Evolutionary conservation across 2,797 vertebrate species (phyloP), one percentile per base, ranked within the genome.

Genomic region (Cyprinodon diabolis): DNA sequence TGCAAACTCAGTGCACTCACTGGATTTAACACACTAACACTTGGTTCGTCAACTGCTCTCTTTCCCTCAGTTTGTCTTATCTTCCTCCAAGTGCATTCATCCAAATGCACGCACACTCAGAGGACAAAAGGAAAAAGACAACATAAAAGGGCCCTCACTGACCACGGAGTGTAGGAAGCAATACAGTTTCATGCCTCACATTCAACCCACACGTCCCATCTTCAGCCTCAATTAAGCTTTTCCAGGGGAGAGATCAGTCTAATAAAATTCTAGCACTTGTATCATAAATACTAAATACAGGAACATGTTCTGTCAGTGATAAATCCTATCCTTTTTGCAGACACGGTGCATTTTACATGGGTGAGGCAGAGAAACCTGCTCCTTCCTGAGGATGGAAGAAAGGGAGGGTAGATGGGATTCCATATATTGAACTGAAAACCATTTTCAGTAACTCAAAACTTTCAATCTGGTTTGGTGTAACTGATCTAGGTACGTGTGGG

Each of bases 371-470:
- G 71, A 82, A 78, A 76, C 57, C 72, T 60, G 62, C 79, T 80
- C 77, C 65, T 51, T 82, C 68, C 66, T 8, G 19, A 21, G 70
- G 83, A 85, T 81, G 68, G 86, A 85, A 74, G 57, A 23, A 69
- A 77, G 76, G 84, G 30, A 60, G 60, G 19, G 60, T 40, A 63
- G 60, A 85, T 80, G 79, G 80, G 88, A 91, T 86, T 86, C 86
- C 82, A 86, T 89, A 84, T 75, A 71, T 77, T 77, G 75, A 89
- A 86, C 73, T 23, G 75, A 72, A 89, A 81, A 81, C 85, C 68
- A 86, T 89, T 93, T 92, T 88, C 92, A 90, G 84, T 91, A 87
- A 90, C 89, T 88, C 70, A 72, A 75, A 84, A 82, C 63, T 49
- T 0, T 7, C 35, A 70, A 19, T n/a, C 23, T 30, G 30, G 30